Evolutionary conservation across 2,797 vertebrate species (phyloP), one percentile per base, ranked within the genome.

Genomic region (Enteromius mattozi): DNA sequence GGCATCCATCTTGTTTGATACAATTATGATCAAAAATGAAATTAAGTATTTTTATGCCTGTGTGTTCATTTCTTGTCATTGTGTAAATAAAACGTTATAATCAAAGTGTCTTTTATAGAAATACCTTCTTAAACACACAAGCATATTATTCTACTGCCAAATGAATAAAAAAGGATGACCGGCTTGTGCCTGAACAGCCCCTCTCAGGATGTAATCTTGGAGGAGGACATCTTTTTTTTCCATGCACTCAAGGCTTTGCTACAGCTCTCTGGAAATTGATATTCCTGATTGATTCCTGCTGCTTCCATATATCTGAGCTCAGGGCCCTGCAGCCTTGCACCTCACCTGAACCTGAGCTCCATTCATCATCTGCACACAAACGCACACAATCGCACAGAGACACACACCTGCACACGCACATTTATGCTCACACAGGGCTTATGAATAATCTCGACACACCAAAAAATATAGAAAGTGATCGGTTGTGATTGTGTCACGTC

Each of bases 191-290:
- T 80, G 33, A 74, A 21, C 45, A n/a, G 33, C 17, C 47, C 56
- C 40, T 77, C 21, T 56, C 37, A 17, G 37, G 54, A 61, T 84
- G 56, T 77, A 81, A 78, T 86, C 72, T 85, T 30, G 56, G 78
- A 74, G 24, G 24, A 69, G 66, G 78, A 68, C 69, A 70, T 12
- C n/a, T 70, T 68, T 84, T 47, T 49, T 42, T 65, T 10, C 1
- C 24, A 75, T 42, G 65, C 47, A 86, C 81, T 87, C 75, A 83
- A 87, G 49, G 79, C 79, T 85, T 40, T 37, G 72, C 82, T 75
- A 70, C 56, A 83, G 66, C 74, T 82, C 82, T 86, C 83, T 81
- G 81, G 74, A 88, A 90, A 91, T 82, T 87, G 83, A 89, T 81
- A 83, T 86, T 83, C 47, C 76, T 81, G 86, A 89, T 87, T 87